Evolutionary conservation across 1,140 invertebrate species (phyloP).

Genomic region (Philopotamus ludificatus): DNA sequence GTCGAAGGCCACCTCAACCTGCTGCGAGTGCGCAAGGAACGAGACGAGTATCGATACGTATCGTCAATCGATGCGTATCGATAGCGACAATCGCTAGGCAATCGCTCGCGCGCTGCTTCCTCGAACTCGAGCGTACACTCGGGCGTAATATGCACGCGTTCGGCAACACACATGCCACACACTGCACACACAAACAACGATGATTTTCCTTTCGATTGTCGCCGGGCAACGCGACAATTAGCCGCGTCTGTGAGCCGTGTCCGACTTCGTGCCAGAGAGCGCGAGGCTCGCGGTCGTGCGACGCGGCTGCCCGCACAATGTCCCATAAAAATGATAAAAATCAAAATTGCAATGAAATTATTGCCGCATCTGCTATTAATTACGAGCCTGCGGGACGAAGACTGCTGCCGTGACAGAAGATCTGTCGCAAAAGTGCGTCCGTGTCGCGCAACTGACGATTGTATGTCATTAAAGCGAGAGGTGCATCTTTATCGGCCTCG

Average conservation of each 20-base stretch:
- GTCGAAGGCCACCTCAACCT: no score
- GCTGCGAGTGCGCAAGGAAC: no score
- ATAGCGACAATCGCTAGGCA: no score
- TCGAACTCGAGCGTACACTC: no score
- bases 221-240: constrained; percentile 12
- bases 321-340: constrained; percentile 39
- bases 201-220: constrained; percentile 8
- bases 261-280: constrained; percentile 11
- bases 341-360: constrained; percentile 37
- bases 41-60: no score
- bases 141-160: background rate
- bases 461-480: background rate
- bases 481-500: background rate
- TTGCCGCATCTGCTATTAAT: constrained; percentile 32
- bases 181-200: no score
- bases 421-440: background rate
- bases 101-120: no score
- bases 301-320: constrained; percentile 31
- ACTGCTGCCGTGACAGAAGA: background rate
- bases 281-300: constrained; percentile 22
- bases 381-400: background rate
- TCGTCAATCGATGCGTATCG: no score
- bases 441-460: background rate
- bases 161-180: no score
- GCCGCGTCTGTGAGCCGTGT: constrained; percentile 25